Evolutionary conservation across 2,888 invertebrate species (phyloP).

Genomic region (Siphonodentalium dalli): DNA sequence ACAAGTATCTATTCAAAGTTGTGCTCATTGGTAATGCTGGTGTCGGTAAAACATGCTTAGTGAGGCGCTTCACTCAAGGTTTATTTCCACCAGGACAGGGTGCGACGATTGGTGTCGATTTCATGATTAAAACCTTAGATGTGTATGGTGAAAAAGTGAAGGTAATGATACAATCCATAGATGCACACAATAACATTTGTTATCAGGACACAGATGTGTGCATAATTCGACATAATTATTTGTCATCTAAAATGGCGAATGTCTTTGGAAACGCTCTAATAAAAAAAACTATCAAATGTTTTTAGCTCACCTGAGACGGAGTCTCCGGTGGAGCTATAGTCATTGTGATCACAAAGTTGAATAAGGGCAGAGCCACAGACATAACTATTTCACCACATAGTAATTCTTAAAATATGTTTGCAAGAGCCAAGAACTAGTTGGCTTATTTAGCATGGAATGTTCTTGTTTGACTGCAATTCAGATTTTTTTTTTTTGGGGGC

Average conservation of each 20-base stretch:
- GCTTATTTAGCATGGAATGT: no score
- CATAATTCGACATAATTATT: not conserved
- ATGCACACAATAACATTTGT: no score
- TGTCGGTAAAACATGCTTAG: conserved; percentile 97
- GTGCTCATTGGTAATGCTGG: conserved; percentile 98
- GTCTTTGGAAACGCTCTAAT: not conserved
- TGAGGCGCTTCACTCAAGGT: conserved; percentile 92
- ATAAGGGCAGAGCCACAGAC: no score
- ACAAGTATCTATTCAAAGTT: conserved; percentile 98
- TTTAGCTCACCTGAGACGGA: no score
- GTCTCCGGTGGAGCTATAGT: no score
- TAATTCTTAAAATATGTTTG: no score
- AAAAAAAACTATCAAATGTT: no score
- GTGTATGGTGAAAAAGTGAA: conserved; percentile 73
- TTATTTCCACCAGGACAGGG: conserved; percentile 98
- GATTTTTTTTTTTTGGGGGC: not conserved
- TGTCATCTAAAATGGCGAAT: not conserved
- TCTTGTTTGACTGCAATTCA: no score
- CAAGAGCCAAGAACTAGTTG: no score
- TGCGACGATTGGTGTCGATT: conserved; percentile 98
- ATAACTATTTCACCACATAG: no score
- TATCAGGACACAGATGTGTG: no score
- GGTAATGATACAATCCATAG: no score
- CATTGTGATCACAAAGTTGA: not conserved
- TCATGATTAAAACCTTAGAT: conserved; percentile 99